Evolutionary conservation across 2,888 invertebrate genomes (phyloP).

Genomic region (Falcaria lacertinaria): DNA sequence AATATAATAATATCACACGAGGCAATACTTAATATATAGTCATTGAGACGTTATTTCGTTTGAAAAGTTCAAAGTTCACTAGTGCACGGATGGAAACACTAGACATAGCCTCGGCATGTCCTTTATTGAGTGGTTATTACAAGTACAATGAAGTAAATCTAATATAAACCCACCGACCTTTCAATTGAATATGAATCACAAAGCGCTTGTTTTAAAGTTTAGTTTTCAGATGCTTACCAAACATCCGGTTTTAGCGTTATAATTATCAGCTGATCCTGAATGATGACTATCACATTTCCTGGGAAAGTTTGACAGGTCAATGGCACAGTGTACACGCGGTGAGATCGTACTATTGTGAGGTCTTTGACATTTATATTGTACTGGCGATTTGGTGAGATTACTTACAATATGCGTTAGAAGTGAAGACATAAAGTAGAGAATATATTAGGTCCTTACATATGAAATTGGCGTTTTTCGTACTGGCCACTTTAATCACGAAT

Average conservation of each 20-base stretch:
- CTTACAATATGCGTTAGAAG: no score
- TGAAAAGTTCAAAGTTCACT: not conserved
- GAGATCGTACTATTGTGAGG: not conserved
- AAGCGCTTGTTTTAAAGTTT: not conserved
- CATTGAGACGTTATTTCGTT: not conserved
- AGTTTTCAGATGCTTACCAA: not conserved
- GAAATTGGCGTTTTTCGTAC: no score
- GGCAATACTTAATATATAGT: not conserved
- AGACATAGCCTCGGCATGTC: not conserved
- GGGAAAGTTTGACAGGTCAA: slow-evolving; percentile 20
- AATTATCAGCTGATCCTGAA: not conserved
- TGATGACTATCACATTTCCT: slow-evolving; percentile 16
- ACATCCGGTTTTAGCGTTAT: not conserved
- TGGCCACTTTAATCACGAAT: no score
- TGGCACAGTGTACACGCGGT: slow-evolving; percentile 14
- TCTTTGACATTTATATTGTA: no score
- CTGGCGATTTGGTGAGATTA: no score
- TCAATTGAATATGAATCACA: not conserved
- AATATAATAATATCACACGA: not conserved
- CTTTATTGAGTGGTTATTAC: not conserved
- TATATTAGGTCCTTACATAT: no score
- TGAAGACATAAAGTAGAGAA: no score
- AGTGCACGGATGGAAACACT: not conserved
- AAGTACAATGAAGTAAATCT: not conserved
- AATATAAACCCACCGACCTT: not conserved